Base-by-base conservation (phyloP, 1,140 invertebrate genomes). In the Drosophila pectinifera region DNA sequence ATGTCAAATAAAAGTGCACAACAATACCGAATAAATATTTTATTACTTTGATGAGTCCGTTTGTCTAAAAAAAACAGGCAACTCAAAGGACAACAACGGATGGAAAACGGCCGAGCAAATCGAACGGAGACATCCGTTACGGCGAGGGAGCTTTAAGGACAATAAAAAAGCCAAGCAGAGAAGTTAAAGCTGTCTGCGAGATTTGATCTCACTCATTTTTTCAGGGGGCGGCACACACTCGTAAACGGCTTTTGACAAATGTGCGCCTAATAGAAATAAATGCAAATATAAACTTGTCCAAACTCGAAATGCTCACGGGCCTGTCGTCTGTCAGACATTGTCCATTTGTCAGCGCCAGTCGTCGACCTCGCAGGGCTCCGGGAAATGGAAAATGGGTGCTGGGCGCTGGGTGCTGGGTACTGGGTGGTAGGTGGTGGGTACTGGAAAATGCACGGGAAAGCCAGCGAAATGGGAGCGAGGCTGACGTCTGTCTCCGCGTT, bases 241-340 rank as follows among this genome's bases (percentile, higher is more conserved):
- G 73, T 76, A 89, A 89, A 89, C 76, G 80, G 85, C 85, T 80
- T 89, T 90, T 89, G 84, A 89, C 84, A 89, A 89, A 89, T 90
- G 84, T 80, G 68, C 65, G 84, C 80, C 85, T 89, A 89, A 89
- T 89, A 89, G 84, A 89, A 89, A 90, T 89, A 89, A 89, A 89
- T 89, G 84, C 84, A 89, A 89, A 89, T 89, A 89, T 89, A 89
- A 89, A 90, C 84, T 90, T 89, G 84, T 80, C 84, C 80, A 88
- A 53, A 90, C 68, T 80, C 78, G 43, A 54, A 75, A 70, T 65
- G 78, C 73, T 85, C 69, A 76, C 61, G 83, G 78, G 63, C 62
- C 62, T 78, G 83, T 83, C 79, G 62, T 81, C 72, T 83, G 76
- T 83, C 80, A 89, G 84, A 77, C 80, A 80, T 62, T 88, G 76